A percentile compares a stretch with the other conserved stretches of the same genome.
Conservation (phyloP, 2,797 vertebrate genomes). For the Pseudochirops cupreus region DNA sequence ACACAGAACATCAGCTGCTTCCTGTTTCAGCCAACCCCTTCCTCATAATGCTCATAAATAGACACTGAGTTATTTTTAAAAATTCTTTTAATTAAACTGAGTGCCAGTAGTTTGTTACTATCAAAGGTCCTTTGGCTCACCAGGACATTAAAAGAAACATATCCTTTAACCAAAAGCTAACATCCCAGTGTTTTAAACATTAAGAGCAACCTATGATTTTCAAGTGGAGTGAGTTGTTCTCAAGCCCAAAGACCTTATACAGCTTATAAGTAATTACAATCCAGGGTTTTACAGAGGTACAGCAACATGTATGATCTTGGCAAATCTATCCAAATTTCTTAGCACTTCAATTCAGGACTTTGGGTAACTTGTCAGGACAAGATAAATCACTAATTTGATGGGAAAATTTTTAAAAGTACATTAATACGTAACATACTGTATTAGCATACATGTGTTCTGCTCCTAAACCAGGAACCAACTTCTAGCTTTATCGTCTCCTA, state of each 20-base stretch:
- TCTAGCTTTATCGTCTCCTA: slow-evolving; percentile 50
- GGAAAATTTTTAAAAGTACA: slow-evolving; percentile 64
- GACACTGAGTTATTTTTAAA: slow-evolving; percentile 36
- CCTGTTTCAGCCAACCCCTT: too few species aligned
- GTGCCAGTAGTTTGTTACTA: slow-evolving; percentile 1
- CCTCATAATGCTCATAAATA: slow-evolving; percentile 16
- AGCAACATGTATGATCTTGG: background rate
- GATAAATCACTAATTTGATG: slow-evolving; percentile 59
- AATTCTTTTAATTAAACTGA: slow-evolving; percentile 21
- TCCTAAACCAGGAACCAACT: slow-evolving; percentile 58
- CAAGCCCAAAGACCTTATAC: slow-evolving; percentile 7
- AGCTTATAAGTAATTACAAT: slow-evolving; percentile 56
- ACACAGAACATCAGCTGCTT: too few species aligned
- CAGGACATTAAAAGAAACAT: slow-evolving; percentile 42
- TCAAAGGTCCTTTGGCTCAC: slow-evolving; percentile 51
- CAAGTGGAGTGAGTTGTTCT: slow-evolving; percentile 74
- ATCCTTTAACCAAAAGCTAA: slow-evolving; percentile 70
- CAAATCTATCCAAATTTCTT: background rate
- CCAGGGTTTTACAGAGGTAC: slow-evolving; percentile 61
- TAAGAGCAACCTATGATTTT: slow-evolving; percentile 77
- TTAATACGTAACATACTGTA: slow-evolving; percentile 57
- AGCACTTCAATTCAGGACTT: slow-evolving; percentile 39
- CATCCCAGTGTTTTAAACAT: slow-evolving; percentile 77
- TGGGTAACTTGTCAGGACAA: slow-evolving; percentile 60
- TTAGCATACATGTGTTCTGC: slow-evolving; percentile 49